These are phyloP conservation scores for Copidosoma floridanum DNA, from an alignment of 1,140 invertebrate genomes.

Conservation along the genomic window DNA sequence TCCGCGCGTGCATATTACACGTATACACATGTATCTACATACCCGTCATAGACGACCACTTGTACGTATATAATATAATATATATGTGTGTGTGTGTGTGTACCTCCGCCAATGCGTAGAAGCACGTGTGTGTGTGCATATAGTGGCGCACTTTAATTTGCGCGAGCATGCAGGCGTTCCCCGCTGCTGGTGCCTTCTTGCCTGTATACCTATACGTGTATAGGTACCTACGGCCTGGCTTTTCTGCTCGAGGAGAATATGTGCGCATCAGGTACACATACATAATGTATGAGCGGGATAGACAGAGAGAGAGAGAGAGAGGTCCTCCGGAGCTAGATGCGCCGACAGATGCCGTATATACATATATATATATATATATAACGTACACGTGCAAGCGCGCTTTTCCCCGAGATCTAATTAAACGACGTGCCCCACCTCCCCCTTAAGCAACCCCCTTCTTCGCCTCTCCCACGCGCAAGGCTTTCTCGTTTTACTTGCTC, in stretches of 20 bases:
- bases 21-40: too few species aligned
- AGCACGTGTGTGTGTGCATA: too few species aligned
- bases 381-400: not conserved
- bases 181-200: too few species aligned
- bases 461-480: conserved; percentile 9
- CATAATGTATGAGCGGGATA: conserved; percentile 23
- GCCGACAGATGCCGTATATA: conserved; percentile 9
- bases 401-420: conserved; percentile 23
- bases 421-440: conserved; percentile 3
- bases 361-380: not conserved
- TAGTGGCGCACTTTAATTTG: conserved; percentile 12
- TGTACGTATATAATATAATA: too few species aligned
- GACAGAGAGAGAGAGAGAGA: not conserved
- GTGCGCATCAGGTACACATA: conserved; percentile 6
- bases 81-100: too few species aligned
- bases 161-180: not conserved
- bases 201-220: too few species aligned
- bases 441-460: too few species aligned
- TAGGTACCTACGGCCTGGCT: too few species aligned
- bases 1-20: too few species aligned
- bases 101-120: not conserved
- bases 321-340: not conserved
- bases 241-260: too few species aligned
- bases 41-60: not conserved
- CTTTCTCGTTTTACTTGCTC: too few species aligned